phyloP scores from a whole-genome alignment of 1,140 invertebrate genomes.

The Cotesia vestalis region DNA sequence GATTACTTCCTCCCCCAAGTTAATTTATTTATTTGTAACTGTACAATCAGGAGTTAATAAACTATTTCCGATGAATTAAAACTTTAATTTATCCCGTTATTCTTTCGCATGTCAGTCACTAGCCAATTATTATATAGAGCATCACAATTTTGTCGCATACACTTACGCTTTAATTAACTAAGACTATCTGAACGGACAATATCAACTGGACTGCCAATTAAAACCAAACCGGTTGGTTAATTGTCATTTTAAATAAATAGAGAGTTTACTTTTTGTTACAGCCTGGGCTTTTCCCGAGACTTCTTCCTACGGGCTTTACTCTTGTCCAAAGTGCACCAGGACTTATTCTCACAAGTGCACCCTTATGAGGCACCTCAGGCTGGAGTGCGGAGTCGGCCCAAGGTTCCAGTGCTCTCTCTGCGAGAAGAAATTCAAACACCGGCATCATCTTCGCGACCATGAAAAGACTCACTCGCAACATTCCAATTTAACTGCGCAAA shows the following conservation, averaged over 20 bases:
- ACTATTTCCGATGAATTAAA: too few species aligned
- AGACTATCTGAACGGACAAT: too few species aligned
- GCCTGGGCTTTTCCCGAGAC: conserved; percentile 45
- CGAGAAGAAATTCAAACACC: conserved; percentile 65
- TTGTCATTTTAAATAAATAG: background rate
- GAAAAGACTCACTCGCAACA: conserved; percentile 47
- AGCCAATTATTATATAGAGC: too few species aligned
- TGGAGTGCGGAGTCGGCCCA: conserved; percentile 65
- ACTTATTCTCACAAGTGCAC: conserved; percentile 61
- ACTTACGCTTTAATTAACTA: too few species aligned
- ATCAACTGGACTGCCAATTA: background rate
- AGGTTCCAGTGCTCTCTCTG: conserved; percentile 67
- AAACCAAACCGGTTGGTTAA: background rate
- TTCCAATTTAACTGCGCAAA: background rate
- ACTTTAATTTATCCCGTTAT: too few species aligned
- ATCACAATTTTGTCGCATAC: too few species aligned
- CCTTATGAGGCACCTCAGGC: conserved; percentile 60
- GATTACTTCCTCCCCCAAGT: too few species aligned
- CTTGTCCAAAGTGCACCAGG: conserved; percentile 61
- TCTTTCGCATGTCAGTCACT: too few species aligned
- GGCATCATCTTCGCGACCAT: conserved; percentile 61
- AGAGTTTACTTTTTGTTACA: conserved; percentile 46
- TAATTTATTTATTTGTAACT: too few species aligned
- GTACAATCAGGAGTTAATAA: too few species aligned
- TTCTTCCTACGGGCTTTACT: conserved; percentile 39